These are phyloP conservation scores for Ovis aries DNA, from an alignment of 2,113 vertebrate species.

Conservation along the genomic window DNA sequence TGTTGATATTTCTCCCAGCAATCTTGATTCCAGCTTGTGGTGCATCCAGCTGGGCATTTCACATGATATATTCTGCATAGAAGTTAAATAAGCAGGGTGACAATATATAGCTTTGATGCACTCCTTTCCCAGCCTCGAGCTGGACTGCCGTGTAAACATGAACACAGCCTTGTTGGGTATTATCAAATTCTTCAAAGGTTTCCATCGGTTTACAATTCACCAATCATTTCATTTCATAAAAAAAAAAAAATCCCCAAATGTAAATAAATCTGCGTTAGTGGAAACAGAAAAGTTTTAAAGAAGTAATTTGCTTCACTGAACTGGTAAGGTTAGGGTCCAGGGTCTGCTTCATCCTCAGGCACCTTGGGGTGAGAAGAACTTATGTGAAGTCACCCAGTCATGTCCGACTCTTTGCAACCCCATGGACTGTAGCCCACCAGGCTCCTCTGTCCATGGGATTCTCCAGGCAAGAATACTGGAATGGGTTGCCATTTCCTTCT, in stretches of 20 bases:
- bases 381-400: too few species aligned
- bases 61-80: not conserved
- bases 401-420: too few species aligned
- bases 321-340: not conserved
- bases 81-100: not conserved
- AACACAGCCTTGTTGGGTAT: not conserved
- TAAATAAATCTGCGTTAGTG: too few species aligned
- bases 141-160: not conserved
- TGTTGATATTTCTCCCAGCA: not conserved
- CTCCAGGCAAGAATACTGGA: too few species aligned
- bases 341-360: not conserved
- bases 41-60: not conserved
- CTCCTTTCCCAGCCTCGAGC: not conserved
- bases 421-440: too few species aligned
- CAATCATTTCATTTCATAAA: not conserved
- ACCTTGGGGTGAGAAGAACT: too few species aligned
- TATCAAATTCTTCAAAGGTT: not conserved
- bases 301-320: not conserved
- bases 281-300: not conserved
- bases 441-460: too few species aligned
- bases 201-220: not conserved
- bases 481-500: too few species aligned
- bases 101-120: not conserved
- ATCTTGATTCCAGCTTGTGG: not conserved
- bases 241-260: not conserved